Base-by-base conservation (phyloP, 1,140 invertebrate species). In the Tigriopus japonicus region DNA sequence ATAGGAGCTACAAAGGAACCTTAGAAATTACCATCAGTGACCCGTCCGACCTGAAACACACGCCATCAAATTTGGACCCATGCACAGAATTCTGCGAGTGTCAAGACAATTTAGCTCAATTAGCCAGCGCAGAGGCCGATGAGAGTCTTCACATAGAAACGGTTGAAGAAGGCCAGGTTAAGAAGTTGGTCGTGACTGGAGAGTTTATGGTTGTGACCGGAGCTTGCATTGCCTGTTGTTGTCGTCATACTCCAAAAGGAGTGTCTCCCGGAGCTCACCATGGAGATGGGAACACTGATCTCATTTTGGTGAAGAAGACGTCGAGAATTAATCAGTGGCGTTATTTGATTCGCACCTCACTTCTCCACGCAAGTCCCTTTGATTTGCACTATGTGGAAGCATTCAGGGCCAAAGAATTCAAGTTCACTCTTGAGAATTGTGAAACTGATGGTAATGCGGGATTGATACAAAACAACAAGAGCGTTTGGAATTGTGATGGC, bases 121-220 rank as follows among this genome's bases (percentile, higher is more conserved):
- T 59, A 56, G 41, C n/a, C 7, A 19, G 13, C 0, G 6, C 21
- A 40, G 28, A 15, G 53, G 43, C 19, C 41, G 41, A 10, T 42
- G 54, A 23, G 23, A 12, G 17, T 40, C 17, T n/a, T 10, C 12
- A 2, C 52, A 23, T 28, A 15, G 24, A 13, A 40, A 56, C 17
- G 60, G 35, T 10, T 13, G 17, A 21, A 17, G 21, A 43, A 17
- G 23, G 21, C 13, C 12, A 2, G 45, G 14, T 19, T 5, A 63
- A 66, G 51, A 81, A 77, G 76, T 73, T 80, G 59, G 58, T 63
- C 52, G 65, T 76, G 10, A 59, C 64, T 52, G 75, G 75, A 0
- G 80, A 80, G 68, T 87, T 84, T 71, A 80, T 85, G 63, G 84
- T 84, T 75, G 79, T 89, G 2, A 86, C 82, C 66, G 79, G 80